Conservation (phyloP, 1,140 invertebrate genomes). For the Heterodera schachtii region DNA sequence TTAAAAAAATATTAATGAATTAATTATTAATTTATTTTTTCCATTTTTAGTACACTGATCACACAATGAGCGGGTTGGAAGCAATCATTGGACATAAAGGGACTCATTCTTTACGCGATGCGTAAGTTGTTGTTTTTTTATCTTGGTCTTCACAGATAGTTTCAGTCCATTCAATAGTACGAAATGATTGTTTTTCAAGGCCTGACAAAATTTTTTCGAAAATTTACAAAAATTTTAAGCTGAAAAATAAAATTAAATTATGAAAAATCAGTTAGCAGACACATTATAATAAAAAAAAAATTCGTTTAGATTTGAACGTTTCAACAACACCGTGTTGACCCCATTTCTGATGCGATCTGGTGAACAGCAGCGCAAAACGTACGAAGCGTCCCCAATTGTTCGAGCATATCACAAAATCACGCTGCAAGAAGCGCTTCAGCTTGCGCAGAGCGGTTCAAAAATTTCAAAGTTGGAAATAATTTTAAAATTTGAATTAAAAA, state of each 20-base stretch:
- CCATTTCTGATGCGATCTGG: constrained; percentile 55
- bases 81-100: constrained; percentile 49
- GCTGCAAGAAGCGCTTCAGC: constrained; percentile 48
- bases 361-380: constrained; percentile 37
- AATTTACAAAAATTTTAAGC: no score
- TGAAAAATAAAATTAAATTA: no score
- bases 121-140: neutral
- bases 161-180: no score
- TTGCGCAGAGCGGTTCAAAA: constrained; percentile 26
- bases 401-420: constrained; percentile 57
- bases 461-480: neutral
- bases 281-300: no score
- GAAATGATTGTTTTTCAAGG: no score
- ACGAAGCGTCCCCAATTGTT: constrained; percentile 51
- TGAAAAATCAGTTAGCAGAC: no score
- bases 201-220: no score
- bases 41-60: constrained; percentile 42
- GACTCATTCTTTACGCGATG: constrained; percentile 38
- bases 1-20: no score
- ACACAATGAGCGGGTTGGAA: constrained; percentile 49
- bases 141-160: no score
- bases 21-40: neutral
- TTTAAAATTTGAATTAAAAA: no score
- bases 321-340: constrained; percentile 58
- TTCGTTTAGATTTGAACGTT: constrained; percentile 54